Base-by-base conservation (phyloP, 2,888 invertebrate species). In the Platycheirus rosarum region DNA sequence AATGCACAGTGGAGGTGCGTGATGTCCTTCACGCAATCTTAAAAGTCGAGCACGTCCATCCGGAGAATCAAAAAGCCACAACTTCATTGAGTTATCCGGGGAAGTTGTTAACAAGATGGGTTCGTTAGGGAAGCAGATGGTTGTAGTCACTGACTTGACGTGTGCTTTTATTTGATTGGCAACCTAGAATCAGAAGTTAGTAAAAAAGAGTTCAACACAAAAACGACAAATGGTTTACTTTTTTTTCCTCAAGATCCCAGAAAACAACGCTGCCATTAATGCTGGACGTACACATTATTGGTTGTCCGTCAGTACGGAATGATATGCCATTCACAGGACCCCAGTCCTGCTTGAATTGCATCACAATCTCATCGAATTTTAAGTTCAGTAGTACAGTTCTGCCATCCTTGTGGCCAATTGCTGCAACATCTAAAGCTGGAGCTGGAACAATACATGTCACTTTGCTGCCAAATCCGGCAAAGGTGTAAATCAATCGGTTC, bases 341-440 rank as follows among this genome's bases (percentile, higher is more conserved):
- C 96, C 97, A 97, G 85, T 98, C 98, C 91, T 99, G 98, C 4
- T 92, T 91, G 88, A 98, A 96, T 84, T 95, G 94, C 92, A 97
- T 94, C 0, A 99, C 87, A 0, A 93, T 94, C 87, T 96, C 93
- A 88, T 99, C 96, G 87, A 91, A 95, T 87, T 95, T 95, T 13
- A 99, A 90, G 91, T 99, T 98, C 84, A 98, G 95, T 18, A 99
- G 89, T 48, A 96, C 91, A 26, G 99, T 96, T 87, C 93, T 93
- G 0, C 98, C 98, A 91, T 94, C 94, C 0, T 92, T 93, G 77
- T 98, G 91, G 3, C 97, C 99, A 62, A 99, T 92, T 0, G 96
- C 99, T 0, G 96, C 94, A 0, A 99, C 96, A 91, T 99, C 97
- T 7, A 97, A 87, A 0, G 98, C 99, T 0, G 99, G 98, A 0